Evolutionary conservation across 1,140 invertebrate species (phyloP), one percentile per base, ranked within the genome.

Genomic region (Heliothis virescens): DNA sequence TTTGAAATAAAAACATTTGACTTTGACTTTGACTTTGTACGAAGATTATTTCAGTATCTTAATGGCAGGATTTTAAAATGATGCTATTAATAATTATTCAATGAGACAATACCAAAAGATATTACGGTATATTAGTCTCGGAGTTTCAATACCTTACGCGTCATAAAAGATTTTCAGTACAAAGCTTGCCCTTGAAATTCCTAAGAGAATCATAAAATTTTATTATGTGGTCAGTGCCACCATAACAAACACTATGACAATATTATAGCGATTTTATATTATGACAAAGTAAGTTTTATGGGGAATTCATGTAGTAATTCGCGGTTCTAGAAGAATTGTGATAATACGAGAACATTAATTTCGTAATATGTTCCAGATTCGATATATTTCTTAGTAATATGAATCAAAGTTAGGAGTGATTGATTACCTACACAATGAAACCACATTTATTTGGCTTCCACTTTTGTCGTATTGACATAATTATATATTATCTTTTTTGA

Each of bases 101-200:
- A 9, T 41, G 9, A 41, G 34, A 9, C 9, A 0, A 18, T 9
- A 41, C 12, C 60, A 62, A 62, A 62, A 41, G 41, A 29, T 60
- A 15, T 4, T 5, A 41, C 34, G 5, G n/a, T 1, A 21, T 18
- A 65, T 65, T 65, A 48, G 62, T 65, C 47, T 65, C 47, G 41
- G 62, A 41, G 18, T 65, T 65, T 47, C 41, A 21, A 65, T 65
- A 65, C 18, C 48, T 65, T 65, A 65, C 41, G 62, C 4, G 11
- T 48, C 62, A 48, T 65, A 65, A 48, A 48, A 48, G 1, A 10
- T 9, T 65, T 65, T 65, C 18, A 65, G 18, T 41, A 65, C n/a
- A 48, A 65, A 13, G 15, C 2, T n/a, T 18, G 62, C n/a, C 62
- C 62, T 65, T 65, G 41, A 65, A 34, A 59, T 59, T 59, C 34